phyloP scores from a whole-genome alignment of 2,888 invertebrate species.

The Hyposoter didymator region DNA sequence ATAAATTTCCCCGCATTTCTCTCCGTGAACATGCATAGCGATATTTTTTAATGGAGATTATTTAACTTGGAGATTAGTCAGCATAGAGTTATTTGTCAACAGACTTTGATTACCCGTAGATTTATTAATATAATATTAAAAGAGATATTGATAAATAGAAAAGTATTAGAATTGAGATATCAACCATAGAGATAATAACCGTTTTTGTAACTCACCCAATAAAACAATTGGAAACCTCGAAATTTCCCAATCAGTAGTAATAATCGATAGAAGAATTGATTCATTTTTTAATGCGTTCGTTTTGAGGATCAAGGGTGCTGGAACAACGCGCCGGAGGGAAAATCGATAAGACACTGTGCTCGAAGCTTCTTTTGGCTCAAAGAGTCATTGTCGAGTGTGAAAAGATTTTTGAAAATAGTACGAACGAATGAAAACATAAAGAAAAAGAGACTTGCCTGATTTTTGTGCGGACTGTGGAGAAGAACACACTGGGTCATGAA shows the following conservation, averaged over 20 bases:
- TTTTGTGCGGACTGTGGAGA: constrained; percentile 97
- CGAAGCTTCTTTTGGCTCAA: neutral
- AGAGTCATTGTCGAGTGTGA: neutral
- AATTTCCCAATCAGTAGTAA: neutral
- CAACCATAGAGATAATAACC: no score
- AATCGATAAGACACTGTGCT: constrained; percentile 39
- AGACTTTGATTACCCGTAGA: no score
- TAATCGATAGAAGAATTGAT: neutral
- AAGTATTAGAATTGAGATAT: no score
- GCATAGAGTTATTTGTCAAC: no score
- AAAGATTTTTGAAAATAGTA: neutral
- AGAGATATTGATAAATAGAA: no score
- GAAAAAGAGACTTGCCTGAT: constrained; percentile 89
- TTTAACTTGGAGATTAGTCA: no score
- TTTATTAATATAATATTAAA: no score
- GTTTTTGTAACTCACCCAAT: neutral
- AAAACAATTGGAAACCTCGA: neutral
- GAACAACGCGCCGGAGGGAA: constrained; percentile 13
- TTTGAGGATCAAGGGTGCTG: neutral
- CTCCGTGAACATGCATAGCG: no score
- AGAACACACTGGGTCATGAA: constrained; percentile 96
- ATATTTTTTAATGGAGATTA: no score
- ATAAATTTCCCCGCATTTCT: no score
- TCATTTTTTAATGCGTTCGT: neutral
- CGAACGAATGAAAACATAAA: neutral